A percentile compares a stretch with the other conserved stretches of the same genome.
These are phyloP conservation scores for Rafetus swinhoei DNA, from an alignment of 2,113 vertebrate genomes.

Conservation along the genomic window DNA sequence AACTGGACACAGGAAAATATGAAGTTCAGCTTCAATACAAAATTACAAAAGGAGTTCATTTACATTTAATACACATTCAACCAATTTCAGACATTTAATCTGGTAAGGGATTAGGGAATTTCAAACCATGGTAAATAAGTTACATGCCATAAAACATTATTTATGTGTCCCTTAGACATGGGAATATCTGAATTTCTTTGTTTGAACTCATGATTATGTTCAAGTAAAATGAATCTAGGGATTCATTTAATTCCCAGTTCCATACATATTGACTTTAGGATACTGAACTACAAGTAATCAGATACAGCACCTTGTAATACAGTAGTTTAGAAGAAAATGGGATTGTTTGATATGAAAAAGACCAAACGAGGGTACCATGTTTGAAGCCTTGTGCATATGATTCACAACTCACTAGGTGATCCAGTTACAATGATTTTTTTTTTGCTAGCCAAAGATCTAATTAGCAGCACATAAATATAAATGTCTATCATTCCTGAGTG, in stretches of 20 bases:
- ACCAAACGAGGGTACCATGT: conserved; percentile 20
- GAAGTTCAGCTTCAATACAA: not conserved
- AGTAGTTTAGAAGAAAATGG: not conserved
- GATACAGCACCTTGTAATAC: conserved; percentile 36
- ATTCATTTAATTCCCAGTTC: conserved; percentile 46
- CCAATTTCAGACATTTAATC: conserved; percentile 28
- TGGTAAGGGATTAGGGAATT: conserved; percentile 1
- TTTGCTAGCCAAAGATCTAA: conserved; percentile 25
- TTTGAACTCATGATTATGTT: conserved; percentile 42
- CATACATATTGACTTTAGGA: conserved; percentile 43
- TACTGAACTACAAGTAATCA: conserved; percentile 67
- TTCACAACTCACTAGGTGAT: conserved; percentile 19
- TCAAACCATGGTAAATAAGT: conserved; percentile 1
- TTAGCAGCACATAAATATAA: not conserved
- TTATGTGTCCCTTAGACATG: not conserved
- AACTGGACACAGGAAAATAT: not conserved
- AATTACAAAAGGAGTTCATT: not conserved
- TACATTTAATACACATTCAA: not conserved
- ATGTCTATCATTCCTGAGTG: not conserved
- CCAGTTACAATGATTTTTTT: conserved; percentile 37
- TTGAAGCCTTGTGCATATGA: not conserved
- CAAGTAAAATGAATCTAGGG: conserved; percentile 46
- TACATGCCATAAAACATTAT: conserved; percentile 20
- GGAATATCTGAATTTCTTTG: conserved; percentile 10
- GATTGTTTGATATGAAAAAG: not conserved